Evolutionary conservation across 2,113 vertebrate species (phyloP), one percentile per base, ranked within the genome.

Genomic region (Melozone crissalis): DNA sequence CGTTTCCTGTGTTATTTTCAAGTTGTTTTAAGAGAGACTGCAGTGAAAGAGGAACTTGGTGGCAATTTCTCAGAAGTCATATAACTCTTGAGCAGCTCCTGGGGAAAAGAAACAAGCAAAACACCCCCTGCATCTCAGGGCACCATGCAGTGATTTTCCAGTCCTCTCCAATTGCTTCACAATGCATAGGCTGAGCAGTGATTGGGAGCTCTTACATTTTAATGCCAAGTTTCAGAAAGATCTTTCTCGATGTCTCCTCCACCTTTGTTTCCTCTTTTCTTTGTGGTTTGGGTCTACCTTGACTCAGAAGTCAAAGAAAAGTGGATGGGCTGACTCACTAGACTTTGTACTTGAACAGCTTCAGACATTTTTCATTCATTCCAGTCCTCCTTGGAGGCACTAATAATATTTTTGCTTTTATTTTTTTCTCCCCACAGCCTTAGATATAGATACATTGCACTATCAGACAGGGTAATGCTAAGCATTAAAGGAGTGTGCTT

Each of bases 231-330:
- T 93, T 90, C 69, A 96, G 79, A 95, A 89, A 78, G 92, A 89
- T 87, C 68, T 93, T 92, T 95, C 90, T 93, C 6, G 14, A 84
- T 76, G 92, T 90, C 69, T 96, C 8, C 80, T 84, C 86, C 76
- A 88, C 90, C 90, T 90, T 95, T 96, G 94, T 94, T 96, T 96
- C 92, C 90, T 96, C 58, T 89, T 92, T 89, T 90, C 76, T 81
- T 90, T 95, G 95, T 93, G 92, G 88, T 96, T 95, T 96, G 73
- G 83, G 83, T 94, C 90, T 89, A 92, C 88, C 80, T 84, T 79
- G 47, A 84, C 66, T 79, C 57, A 96, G 76, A 89, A 92, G 92
- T 87, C 80, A 84, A 94, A 94, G 63, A 83, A 87, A 89, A 84
- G 83, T 89, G 66, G 83, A 95, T 72, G 61, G 69, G 37, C 57